These are phyloP conservation scores for Carassius auratus DNA, from an alignment of 2,113 vertebrate genomes.

Conservation along the genomic window DNA sequence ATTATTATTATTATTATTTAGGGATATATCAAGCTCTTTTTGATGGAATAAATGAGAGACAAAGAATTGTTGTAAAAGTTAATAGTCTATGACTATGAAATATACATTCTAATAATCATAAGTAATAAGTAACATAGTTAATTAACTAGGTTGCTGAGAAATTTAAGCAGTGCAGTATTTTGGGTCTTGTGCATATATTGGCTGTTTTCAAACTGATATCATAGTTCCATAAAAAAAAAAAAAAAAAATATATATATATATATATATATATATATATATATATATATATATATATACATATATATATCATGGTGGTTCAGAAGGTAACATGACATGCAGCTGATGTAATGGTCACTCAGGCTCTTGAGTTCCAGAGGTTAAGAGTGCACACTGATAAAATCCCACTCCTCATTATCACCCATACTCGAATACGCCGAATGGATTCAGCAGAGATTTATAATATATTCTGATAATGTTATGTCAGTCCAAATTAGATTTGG, in stretches of 20 bases:
- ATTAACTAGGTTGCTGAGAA: background rate
- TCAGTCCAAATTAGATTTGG: conserved; percentile 21
- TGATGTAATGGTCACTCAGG: background rate
- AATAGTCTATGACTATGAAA: background rate
- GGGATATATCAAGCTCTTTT: background rate
- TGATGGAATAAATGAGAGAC: background rate
- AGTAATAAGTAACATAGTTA: background rate
- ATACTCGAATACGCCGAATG: background rate
- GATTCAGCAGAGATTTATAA: conserved; percentile 20
- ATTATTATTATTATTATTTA: background rate
- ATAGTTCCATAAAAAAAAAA: background rate
- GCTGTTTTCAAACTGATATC: background rate
- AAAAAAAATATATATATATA: background rate
- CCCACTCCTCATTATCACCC: background rate
- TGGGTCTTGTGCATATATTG: background rate
- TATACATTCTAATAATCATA: background rate
- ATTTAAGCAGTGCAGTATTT: background rate
- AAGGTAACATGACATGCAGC: background rate
- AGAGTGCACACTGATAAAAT: conserved; percentile 13
- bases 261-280: too few species aligned
- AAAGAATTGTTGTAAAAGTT: background rate
- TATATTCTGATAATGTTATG: conserved; percentile 31
- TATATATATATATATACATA: too few species aligned
- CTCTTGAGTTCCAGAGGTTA: background rate
- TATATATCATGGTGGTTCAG: background rate